Evolutionary conservation across 2,113 vertebrate genomes (phyloP).

Genomic region (Colossoma macropomum): DNA sequence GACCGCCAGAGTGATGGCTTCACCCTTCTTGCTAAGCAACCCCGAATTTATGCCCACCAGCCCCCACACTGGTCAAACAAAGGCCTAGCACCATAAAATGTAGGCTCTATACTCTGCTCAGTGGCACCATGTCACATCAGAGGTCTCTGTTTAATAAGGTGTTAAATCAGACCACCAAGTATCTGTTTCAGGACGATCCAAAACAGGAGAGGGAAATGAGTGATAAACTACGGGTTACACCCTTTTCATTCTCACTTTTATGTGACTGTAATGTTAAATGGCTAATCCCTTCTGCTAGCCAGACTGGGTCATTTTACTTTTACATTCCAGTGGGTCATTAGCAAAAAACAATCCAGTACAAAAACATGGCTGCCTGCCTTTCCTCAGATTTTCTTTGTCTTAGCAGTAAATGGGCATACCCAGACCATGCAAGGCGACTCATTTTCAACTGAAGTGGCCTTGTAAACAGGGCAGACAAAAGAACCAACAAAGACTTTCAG

Average conservation of each 20-base stretch:
- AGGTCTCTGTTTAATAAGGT: conserved; percentile 57
- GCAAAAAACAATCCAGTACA: conserved; percentile 27
- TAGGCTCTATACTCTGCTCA: conserved; percentile 39
- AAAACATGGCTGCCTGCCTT: conserved; percentile 15
- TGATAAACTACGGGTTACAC: conserved; percentile 45
- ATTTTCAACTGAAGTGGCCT: conserved; percentile 37
- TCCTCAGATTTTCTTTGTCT: conserved; percentile 45
- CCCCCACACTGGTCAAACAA: conserved; percentile 44
- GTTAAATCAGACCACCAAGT: conserved; percentile 67
- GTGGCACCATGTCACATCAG: conserved; percentile 54
- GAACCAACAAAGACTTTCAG: conserved; percentile 40
- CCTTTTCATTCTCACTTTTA: conserved; percentile 30
- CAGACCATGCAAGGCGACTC: conserved; percentile 24
- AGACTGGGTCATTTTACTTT: conserved; percentile 26
- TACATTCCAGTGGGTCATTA: conserved; percentile 42
- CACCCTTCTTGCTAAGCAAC: conserved; percentile 45
- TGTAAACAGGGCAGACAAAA: conserved; percentile 54
- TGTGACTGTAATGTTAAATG: conserved; percentile 49
- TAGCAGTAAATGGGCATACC: conserved; percentile 22
- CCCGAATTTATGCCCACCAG: conserved; percentile 53
- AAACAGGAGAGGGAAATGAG: conserved; percentile 25
- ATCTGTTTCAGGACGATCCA: conserved; percentile 9
- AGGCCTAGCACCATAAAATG: conserved; percentile 60
- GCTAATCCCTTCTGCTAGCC: conserved; percentile 43
- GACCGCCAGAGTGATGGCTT: conserved; percentile 69